Percentiles rank a stretch among this genome's conserved stretches.
Conservation (phyloP, 2,888 invertebrate species). For the Pterobdella sp. region DNA sequence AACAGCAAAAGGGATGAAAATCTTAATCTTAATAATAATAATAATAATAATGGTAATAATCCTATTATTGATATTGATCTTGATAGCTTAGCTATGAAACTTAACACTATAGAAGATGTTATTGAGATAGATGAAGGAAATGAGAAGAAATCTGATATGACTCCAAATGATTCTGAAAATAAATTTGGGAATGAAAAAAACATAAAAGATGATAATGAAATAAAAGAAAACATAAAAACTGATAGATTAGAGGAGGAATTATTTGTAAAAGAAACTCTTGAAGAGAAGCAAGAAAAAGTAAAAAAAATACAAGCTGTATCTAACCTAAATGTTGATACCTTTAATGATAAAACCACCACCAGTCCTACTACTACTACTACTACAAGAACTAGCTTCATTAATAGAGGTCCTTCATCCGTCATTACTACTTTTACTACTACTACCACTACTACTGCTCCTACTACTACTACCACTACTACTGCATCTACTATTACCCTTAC, state of each 20-base stretch:
- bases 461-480: background rate
- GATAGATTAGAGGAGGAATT: background rate
- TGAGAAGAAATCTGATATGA: slow-evolving; percentile 11
- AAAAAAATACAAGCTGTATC: too few species aligned
- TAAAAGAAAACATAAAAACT: background rate
- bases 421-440: slow-evolving; percentile 10
- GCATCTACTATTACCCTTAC: background rate
- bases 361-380: slow-evolving; percentile 9
- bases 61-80: background rate
- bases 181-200: background rate
- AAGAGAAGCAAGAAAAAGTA: background rate
- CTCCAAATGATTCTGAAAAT: background rate
- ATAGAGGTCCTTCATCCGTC: too few species aligned
- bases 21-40: slow-evolving; percentile 3
- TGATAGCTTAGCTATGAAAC: background rate
- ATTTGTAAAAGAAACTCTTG: background rate
- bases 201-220: background rate
- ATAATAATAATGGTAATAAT: background rate
- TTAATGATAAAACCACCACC: too few species aligned
- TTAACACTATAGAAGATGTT: background rate
- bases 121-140: slow-evolving; percentile 9
- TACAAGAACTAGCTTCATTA: too few species aligned
- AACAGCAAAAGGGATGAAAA: background rate
- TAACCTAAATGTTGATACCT: too few species aligned
- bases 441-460: background rate